Evolutionary conservation across 2,888 invertebrate species (phyloP), one percentile per base, ranked within the genome.

Genomic region (Deroplatys truncata): DNA sequence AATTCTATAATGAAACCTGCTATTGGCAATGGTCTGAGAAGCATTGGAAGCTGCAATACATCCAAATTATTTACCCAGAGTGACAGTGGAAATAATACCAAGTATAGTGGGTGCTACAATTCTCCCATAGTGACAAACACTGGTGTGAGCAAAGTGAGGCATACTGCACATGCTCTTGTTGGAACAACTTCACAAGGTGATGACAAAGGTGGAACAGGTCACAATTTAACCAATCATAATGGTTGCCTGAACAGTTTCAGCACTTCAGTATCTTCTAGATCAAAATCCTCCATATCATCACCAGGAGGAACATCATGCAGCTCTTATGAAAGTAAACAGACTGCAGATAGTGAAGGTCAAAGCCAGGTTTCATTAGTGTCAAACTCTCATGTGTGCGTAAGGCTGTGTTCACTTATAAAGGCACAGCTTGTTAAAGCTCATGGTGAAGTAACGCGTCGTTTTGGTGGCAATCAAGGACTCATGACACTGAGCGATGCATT

Each of bases 401-500:
- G 97, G 92, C 94, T 98, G 20, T 96, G 97, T 92, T 96, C 97
- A 1, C 95, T 97, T 91, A 96, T 98, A 88, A 97, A 97, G 93
- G 95, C 96, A 84, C 97, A 98, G 92, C 94, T 98, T 91, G 95
- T 97, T 88, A 95, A 97, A 91, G 97, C 97, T 5, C 97, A 97
- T 92, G 96, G 96, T 0, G 97, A 97, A 93, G 96, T 97, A 88
- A 96, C 96, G 49, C 91, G 92, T 84, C 91, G 92, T 91, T 92
- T 91, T 86, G 90, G 90, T 84, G 91, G 91, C 25, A 89, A 90
- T 85, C 90, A 90, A 82, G 89, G 89, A 25, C 88, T 89, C 29
- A 92, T 92, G 92, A 92, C 91, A 43, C 90, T 91, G 20, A 91
- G 91, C 86, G 91, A 91, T 87, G 91, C 91, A 25, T 84, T 90